These are phyloP conservation scores for Drosophila ironensis DNA, from an alignment of 1,140 invertebrate species.

Conservation along the genomic window DNA sequence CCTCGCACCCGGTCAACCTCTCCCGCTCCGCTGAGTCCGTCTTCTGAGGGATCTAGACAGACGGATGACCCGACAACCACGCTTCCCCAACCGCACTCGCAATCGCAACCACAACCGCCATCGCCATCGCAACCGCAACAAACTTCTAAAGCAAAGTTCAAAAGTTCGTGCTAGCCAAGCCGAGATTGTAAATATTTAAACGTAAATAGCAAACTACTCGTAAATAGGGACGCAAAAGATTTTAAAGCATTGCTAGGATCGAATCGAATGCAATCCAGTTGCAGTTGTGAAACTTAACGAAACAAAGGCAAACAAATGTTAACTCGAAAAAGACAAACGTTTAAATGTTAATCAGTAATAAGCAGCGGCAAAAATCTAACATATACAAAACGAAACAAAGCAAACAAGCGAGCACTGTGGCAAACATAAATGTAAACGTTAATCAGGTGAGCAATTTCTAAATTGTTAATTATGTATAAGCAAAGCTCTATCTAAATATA, in stretches of 20 bases:
- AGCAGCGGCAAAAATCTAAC: constrained; percentile 19
- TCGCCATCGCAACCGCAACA: too few relatives aligned
- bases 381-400: constrained; percentile 16
- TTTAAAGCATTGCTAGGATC: constrained; percentile 39
- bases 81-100: too few relatives aligned
- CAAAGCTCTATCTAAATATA: constrained; percentile 52
- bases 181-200: constrained; percentile 58
- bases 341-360: constrained; percentile 34
- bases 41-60: constrained; percentile 86
- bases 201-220: too few relatives aligned
- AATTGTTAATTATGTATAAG: constrained; percentile 79
- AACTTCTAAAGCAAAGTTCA: constrained; percentile 33
- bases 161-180: constrained; percentile 31
- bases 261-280: constrained; percentile 38
- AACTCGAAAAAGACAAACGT: constrained; percentile 58
- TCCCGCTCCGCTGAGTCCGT: constrained; percentile 96
- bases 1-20: constrained; percentile 97
- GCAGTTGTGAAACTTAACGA: constrained; percentile 29
- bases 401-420: constrained; percentile 60
- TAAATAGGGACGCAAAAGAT: too few relatives aligned
- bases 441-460: constrained; percentile 78
- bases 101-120: too few relatives aligned
- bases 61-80: not conserved
- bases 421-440: constrained; percentile 67
- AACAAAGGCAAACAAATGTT: constrained; percentile 45